Evolutionary conservation across 2,113 vertebrate genomes (phyloP), one percentile per base, ranked within the genome.

Genomic region (Chunga burmeisteri): DNA sequence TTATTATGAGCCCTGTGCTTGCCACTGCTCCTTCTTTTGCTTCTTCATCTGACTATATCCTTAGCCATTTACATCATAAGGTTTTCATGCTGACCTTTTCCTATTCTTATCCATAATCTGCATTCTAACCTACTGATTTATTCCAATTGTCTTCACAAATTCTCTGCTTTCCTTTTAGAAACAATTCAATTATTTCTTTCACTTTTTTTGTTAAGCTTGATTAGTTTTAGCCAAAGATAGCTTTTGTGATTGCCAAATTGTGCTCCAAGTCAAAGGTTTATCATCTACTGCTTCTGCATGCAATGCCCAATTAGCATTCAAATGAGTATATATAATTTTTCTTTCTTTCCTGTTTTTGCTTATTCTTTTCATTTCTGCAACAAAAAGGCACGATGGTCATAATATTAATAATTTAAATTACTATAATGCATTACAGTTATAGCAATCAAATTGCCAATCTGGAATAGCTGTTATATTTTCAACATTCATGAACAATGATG

Each of bases 401-500:
- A 86, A 59, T 86, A 94, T 92, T 88, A 90, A 96, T 84, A 91
- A 91, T 83, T 92, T 71, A 67, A 94, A 67, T 62, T 2, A 66
- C 52, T 71, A 20, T 75, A 86, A 88, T 70, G 13, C 58, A 86
- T 88, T 93, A 73, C n/a, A 80, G 25, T 52, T 74, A 71, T 20
- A 84, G 38, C 42, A 95, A 91, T 94, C 75, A 86, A 94, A 71
- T 78, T 93, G 49, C 72, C 46, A 92, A 3, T 90, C 53, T 93
- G 46, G 46, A 96, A 94, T 90, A 92, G 36, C 36, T 86, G 73
- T 93, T 91, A 78, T 18, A 58, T 83, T 94, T 96, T 83, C 59
- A 95, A 13, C 55, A 38, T 91, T 94, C 38, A 71, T 91, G 77
- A 95, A 78, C 67, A 74, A 67, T 78, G 36, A 88, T 88, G 29